phyloP scores from a whole-genome alignment of 2,113 vertebrate genomes.

The Smithornis capensis region DNA sequence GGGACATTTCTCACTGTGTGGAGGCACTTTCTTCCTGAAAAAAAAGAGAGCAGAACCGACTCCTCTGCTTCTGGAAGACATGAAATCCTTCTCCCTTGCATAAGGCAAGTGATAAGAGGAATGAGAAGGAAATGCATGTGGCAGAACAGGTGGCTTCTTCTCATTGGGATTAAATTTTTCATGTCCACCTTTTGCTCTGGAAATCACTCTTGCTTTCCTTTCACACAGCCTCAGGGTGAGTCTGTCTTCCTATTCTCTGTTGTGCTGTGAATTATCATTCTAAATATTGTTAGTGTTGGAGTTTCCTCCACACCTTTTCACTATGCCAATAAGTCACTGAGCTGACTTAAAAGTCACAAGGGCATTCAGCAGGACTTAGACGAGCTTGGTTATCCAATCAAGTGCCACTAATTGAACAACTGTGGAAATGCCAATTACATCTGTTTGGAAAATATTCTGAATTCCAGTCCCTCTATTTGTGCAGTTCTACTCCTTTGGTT shows the following conservation, averaged over 20 bases:
- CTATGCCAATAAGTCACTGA: background rate
- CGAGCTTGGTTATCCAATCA: background rate
- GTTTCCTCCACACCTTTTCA: background rate
- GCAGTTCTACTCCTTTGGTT: background rate
- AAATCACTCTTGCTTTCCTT: background rate
- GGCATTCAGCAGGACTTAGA: background rate
- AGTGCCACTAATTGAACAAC: background rate
- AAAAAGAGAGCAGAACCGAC: background rate
- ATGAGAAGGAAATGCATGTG: background rate
- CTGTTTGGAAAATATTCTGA: background rate
- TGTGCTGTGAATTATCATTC: background rate
- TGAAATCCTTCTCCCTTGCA: background rate
- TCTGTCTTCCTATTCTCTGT: background rate
- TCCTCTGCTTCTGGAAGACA: background rate
- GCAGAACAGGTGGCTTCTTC: background rate
- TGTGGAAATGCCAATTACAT: background rate
- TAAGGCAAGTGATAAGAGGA: background rate
- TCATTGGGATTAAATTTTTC: background rate
- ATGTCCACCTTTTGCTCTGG: background rate
- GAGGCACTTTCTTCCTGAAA: background rate
- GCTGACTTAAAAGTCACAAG: background rate
- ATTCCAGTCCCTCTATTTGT: background rate
- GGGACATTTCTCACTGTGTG: background rate
- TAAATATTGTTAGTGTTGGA: background rate
- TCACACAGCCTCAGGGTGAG: background rate